Base-by-base conservation (phyloP, 2,113 vertebrate species). In the Oenanthe oenanthe region DNA sequence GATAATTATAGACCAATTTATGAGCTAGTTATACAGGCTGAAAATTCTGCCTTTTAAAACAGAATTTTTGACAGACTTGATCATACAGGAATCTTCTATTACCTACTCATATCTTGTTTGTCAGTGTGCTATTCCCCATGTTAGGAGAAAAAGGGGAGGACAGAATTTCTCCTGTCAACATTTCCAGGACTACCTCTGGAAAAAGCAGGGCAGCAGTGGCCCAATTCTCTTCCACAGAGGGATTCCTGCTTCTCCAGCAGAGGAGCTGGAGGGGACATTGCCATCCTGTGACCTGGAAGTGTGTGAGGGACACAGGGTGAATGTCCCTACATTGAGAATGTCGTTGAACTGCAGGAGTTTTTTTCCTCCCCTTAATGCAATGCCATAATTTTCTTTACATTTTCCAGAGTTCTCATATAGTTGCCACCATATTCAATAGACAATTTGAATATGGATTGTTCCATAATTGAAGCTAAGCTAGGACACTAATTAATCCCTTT, bases 401-500 rank as follows among this genome's bases (percentile, higher is more conserved):
- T 90, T 62, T 90, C 67, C 63, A 76, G 42, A 71, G 79, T 67
- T 80, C 75, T 88, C 18, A 4, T 71, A 10, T 6, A 67, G 54
- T 38, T 32, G 18, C 31, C 40, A 18, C 88, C 85, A 85, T 92
- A 88, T 71, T 83, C 71, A 82, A 63, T 42, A 62, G 87, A 20
- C 56, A 53, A 96, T 94, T 93, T 85, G 90, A 90, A 93, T 96
- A 94, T 93, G 89, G 95, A 94, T 96, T 93, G 85, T 85, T 89
- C 91, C 71, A 76, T 92, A 95, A 93, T 88, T 95, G 94, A 93
- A 96, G 85, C 67, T 60, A 73, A 93, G 51, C 54, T 88, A 62
- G 91, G 92, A 86, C 86, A 91, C 88, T 96, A 96, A 97, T 95
- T 96, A 95, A 95, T 96, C 92, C 94, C 51, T 80, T 87, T 92